These are phyloP conservation scores for Burhinus oedicnemus DNA, from an alignment of 2,113 vertebrate genomes.

Conservation along the genomic window DNA sequence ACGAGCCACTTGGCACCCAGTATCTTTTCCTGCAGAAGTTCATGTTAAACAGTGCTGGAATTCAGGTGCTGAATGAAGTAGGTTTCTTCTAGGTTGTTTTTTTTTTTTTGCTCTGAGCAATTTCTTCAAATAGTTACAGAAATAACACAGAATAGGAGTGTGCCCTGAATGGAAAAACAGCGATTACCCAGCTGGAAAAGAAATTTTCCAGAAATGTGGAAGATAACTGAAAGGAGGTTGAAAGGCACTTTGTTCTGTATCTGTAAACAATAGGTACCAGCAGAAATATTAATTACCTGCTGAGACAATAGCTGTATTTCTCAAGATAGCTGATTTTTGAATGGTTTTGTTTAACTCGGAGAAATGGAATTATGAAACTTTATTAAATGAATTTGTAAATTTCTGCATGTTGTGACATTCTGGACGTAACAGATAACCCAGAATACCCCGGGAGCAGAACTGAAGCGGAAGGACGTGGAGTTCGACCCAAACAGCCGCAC, in stretches of 20 bases:
- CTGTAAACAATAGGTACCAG: not conserved
- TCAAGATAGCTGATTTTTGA: not conserved
- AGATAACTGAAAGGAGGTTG: not conserved
- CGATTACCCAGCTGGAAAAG: not conserved
- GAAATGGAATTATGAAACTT: not conserved
- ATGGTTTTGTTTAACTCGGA: not conserved
- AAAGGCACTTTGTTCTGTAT: not conserved
- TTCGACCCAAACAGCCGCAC: not conserved
- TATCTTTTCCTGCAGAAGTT: not conserved
- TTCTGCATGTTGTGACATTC: not conserved
- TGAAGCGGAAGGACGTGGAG: not conserved
- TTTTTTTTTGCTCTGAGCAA: not conserved
- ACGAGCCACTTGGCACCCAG: not conserved
- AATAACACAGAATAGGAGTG: not conserved
- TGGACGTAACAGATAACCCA: not conserved
- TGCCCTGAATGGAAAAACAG: not conserved
- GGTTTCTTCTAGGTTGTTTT: not conserved
- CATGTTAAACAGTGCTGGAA: not conserved
- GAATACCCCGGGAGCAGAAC: not conserved
- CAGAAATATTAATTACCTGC: not conserved
- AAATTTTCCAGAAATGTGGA: not conserved
- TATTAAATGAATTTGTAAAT: not conserved
- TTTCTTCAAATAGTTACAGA: not conserved
- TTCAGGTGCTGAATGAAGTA: not conserved
- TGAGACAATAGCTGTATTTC: not conserved